phyloP scores from a whole-genome alignment of 2,888 invertebrate genomes.

The Xylocampa areola region DNA sequence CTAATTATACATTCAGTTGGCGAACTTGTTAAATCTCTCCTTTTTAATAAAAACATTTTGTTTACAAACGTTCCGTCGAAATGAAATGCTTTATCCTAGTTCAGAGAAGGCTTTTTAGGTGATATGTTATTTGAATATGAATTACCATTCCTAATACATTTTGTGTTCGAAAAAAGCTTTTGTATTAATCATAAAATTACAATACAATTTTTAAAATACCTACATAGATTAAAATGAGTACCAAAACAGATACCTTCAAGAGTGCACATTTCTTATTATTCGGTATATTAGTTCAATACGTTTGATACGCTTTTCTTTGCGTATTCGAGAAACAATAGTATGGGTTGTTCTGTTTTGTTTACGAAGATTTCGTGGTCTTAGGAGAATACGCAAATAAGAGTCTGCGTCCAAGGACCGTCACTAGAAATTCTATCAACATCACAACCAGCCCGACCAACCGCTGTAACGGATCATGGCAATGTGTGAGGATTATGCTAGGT shows the following conservation, averaged over 20 bases:
- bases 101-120: conserved; percentile 1
- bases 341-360: neutral
- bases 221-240: neutral
- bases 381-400: too few species aligned
- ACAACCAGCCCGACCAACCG: neutral
- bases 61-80: conserved; percentile 32
- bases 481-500: neutral
- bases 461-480: neutral
- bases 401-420: neutral
- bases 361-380: neutral
- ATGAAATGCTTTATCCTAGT: conserved; percentile 40
- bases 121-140: conserved; percentile 1
- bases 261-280: too few species aligned
- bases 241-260: too few species aligned
- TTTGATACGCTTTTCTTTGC: too few species aligned
- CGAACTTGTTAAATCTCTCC: conserved; percentile 58
- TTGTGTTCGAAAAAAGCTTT: neutral
- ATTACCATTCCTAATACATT: conserved; percentile 1
- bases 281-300: too few species aligned
- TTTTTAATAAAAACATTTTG: conserved; percentile 59
- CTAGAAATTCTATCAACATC: neutral
- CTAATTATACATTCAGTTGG: conserved; percentile 71
- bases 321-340: too few species aligned
- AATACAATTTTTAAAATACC: neutral
- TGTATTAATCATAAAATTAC: neutral